These are phyloP conservation scores for Oligia fasciuncula DNA, from an alignment of 2,888 invertebrate species.

Conservation along the genomic window DNA sequence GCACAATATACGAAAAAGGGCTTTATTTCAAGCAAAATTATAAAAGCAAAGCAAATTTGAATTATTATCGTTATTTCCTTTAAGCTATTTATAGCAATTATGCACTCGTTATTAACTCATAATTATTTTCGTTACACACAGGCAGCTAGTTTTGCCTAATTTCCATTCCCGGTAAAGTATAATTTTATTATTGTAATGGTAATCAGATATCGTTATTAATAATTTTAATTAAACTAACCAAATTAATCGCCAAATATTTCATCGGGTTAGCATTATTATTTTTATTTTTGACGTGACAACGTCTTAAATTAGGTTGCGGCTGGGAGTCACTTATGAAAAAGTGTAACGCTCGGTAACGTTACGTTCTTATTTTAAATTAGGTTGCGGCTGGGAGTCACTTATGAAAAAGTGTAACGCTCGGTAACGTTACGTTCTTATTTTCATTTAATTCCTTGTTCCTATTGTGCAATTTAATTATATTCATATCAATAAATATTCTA, in stretches of 20 bases:
- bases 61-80: conserved; percentile 33
- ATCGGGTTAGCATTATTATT: neutral
- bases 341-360: no score
- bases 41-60: neutral
- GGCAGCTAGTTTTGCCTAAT: neutral
- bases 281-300: no score
- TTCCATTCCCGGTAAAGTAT: neutral
- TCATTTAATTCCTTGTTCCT: no score
- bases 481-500: no score
- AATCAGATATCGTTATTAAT: neutral
- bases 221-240: conserved; percentile 7
- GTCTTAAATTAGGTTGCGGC: no score
- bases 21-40: neutral
- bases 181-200: neutral
- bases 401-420: no score
- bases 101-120: conserved; percentile 5
- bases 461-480: no score
- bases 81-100: conserved; percentile 39
- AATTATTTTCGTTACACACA: neutral
- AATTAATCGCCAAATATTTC: conserved; percentile 3
- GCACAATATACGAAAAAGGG: neutral
- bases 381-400: no score
- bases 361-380: no score
- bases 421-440: no score
- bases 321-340: no score